phyloP scores from a whole-genome alignment of 2,888 invertebrate genomes.

The Limnephilus auricula region DNA sequence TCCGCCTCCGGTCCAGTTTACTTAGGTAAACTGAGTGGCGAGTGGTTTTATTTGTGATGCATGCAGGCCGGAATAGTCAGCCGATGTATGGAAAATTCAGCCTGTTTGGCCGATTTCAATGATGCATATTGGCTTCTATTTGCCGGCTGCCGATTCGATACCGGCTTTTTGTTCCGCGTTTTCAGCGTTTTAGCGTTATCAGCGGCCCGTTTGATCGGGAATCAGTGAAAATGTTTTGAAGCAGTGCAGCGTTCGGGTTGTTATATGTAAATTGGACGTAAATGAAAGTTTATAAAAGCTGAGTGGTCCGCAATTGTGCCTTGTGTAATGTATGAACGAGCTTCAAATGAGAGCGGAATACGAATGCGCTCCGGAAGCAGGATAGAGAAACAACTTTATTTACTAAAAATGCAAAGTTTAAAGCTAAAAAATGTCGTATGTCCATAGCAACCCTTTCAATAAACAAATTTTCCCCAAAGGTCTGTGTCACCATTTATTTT shows the following conservation, averaged over 20 bases:
- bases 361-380: not conserved
- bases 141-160: conserved; percentile 43
- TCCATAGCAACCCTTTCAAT: not conserved
- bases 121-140: conserved; percentile 59
- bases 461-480: too few species aligned
- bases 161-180: conserved; percentile 47
- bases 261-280: conserved; percentile 49
- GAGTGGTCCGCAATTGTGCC: conserved; percentile 11
- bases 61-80: conserved; percentile 6
- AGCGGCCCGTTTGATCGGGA: conserved; percentile 45
- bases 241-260: conserved; percentile 9
- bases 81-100: conserved; percentile 23
- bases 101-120: conserved; percentile 40
- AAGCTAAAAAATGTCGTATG: not conserved
- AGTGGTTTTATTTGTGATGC: conserved; percentile 56
- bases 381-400: not conserved
- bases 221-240: conserved; percentile 56
- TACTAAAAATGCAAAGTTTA: not conserved
- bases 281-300: conserved; percentile 44
- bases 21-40: not conserved
- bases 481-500: too few species aligned
- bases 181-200: conserved; percentile 48
- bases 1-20: not conserved
- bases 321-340: conserved; percentile 17
- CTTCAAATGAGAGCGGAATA: not conserved